Base-by-base conservation (phyloP, 2,888 invertebrate genomes). In the Stramonita haemastoma region DNA sequence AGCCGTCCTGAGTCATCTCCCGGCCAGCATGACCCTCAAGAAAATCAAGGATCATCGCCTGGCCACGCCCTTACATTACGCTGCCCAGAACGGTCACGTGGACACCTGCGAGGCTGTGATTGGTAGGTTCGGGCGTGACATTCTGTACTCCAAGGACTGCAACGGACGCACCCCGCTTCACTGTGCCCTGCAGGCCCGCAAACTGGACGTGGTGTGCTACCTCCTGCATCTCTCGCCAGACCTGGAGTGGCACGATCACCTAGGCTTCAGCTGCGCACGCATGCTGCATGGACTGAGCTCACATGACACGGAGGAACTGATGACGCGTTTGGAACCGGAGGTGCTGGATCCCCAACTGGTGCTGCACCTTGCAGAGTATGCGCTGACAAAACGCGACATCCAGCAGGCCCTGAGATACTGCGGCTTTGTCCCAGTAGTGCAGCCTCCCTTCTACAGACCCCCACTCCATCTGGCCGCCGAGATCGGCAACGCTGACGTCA, bases 41-140 rank as follows among this genome's bases (percentile, higher is more conserved):
- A 86, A 34, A 26, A 87, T 88, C 90, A 89, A 60, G 26, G 93
- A 93, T 87, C 87, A 89, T 26, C 88, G 91, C 57, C 79, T 85
- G 17, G 91, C 92, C 60, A 91, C 91, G n/a, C 93, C 93, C 56
- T 90, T 93, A 26, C 93, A 93, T 73, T 92, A 92, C 81, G 91
- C 91, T 29, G 90, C 92, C 56, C 88, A 89, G 32, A 91, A 91
- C 81, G 93, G 93, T 19, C 90, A 92, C 56, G 36, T 92, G 57
- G 91, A 88, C 79, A 87, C 87, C 5, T 92, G 91, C 79, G 92
- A 92, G 83, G 73, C 91, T 57, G 79, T 93, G 34, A 87, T 93
- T 60, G 91, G 91, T 29, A 87, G 91, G 0, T 87, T 93, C 13
- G 93, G 93, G 26, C 89, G 90, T 36, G 90, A 91, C 19, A 86